Percentiles rank a stretch among this genome's conserved stretches.
Evolutionary conservation across 2,797 vertebrate species (phyloP).

Genomic region (Chromobotia macracanthus): DNA sequence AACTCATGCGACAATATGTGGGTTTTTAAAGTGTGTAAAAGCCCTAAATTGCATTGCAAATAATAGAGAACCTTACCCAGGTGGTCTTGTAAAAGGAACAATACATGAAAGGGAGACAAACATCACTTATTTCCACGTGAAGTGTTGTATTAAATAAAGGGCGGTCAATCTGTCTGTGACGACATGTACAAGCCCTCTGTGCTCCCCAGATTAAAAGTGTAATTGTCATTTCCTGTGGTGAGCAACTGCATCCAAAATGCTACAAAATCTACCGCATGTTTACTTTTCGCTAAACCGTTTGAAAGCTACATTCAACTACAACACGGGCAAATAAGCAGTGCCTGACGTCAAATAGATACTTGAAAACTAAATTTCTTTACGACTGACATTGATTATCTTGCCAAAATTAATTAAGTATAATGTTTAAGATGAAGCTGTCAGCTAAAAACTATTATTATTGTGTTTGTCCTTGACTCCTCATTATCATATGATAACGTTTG

Average conservation of each 20-base stretch:
- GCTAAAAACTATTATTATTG: conserved; percentile 41
- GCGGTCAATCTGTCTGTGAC: conserved; percentile 72
- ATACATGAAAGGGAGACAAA: conserved; percentile 51
- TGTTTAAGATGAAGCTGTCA: conserved; percentile 11
- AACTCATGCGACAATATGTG: conserved; percentile 75
- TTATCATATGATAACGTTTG: conserved; percentile 51
- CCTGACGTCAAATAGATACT: conserved; percentile 79
- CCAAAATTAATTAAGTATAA: conserved; percentile 12
- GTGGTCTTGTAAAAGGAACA: conserved; percentile 51
- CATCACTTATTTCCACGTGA: conserved; percentile 43
- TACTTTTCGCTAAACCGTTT: conserved; percentile 82
- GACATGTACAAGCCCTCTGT: conserved; percentile 79
- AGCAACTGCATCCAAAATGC: conserved; percentile 74
- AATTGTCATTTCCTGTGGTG: conserved; percentile 62
- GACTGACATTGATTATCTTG: conserved; percentile 31
- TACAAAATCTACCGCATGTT: conserved; percentile 78
- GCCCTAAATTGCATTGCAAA: conserved; percentile 50
- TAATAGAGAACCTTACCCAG: conserved; percentile 35
- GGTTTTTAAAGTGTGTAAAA: conserved; percentile 61
- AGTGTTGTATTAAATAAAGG: conserved; percentile 43
- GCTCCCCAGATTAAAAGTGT: conserved; percentile 69
- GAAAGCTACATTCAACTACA: conserved; percentile 84
- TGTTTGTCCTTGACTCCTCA: conserved; percentile 52
- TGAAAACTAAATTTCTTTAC: conserved; percentile 56
- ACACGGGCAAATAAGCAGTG: conserved; percentile 79